Evolutionary conservation across 92 coral and sea anemone genomes (phyloP), one percentile per base, ranked within the genome.

Genomic region (Porites evermanni): DNA sequence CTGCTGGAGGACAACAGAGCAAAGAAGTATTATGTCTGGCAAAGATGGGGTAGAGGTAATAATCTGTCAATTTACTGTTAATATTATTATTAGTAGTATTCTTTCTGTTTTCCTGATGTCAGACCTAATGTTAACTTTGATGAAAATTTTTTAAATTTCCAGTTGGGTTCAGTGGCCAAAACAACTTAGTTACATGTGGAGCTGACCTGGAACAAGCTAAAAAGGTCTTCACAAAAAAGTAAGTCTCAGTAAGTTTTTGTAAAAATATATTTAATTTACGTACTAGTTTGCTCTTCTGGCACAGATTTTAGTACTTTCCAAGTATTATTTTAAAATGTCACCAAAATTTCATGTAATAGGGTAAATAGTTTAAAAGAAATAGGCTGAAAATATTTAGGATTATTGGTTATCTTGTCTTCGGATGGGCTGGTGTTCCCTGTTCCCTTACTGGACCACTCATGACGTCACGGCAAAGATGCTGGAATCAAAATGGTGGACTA

Each of bases 161-260:
- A 96, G 99, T 96, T 88, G 98, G 99, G n/a, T 96, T 91, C 88
- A 85, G 69, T 86, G 99, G 99, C 14, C 99, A 96, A 80, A 96
- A 91, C 82, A 95, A 94, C 79, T 83, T 96, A 81, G 90, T 90
- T 38, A 84, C 93, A 2, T 95, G 94, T 88, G 99, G 99, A 21
- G 91, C 94, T 38, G 87, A 93, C 84, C 94, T 96, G 21, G 97
- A 86, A 2, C 83, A 83, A 44, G 99, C 99, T 6, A 96, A 95
- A 75, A 81, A 64, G 18, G 93, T 89, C 32, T 96, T 96, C 60
- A 66, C 79, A 12, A 96, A 96, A 88, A 96, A 96, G 93, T 94
- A 90, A 70, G 96, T 67, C 47, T 4, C 47, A 38, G 47, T 67
- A 66, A 18, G 14, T 18, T 50, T 53, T 7, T n/a, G 4, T 8